Conservation (phyloP, 1,140 invertebrate species). For the Metaphire vulgaris region DNA sequence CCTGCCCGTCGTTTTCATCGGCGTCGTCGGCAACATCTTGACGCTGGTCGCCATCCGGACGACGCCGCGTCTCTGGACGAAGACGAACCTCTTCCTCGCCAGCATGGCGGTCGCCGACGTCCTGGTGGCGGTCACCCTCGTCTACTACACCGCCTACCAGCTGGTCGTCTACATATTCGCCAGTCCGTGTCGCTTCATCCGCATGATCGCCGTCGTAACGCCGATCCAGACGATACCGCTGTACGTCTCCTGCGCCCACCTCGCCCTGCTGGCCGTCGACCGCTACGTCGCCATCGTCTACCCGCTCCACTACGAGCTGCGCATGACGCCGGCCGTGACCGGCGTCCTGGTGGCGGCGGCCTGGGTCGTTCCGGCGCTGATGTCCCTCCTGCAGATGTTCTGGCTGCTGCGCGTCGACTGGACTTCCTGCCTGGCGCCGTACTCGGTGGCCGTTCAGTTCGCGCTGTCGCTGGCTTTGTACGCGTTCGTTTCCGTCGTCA, state of each 20-base stretch:
- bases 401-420: not conserved
- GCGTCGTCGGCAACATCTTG: not conserved
- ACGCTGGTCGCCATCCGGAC: not conserved
- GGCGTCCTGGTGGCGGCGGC: conserved; percentile 29
- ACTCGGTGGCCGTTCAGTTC: not conserved
- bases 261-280: conserved; percentile 33
- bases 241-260: conserved; percentile 33
- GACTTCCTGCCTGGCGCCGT: not conserved
- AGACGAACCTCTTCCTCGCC: not conserved
- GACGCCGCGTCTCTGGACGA: not conserved
- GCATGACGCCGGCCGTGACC: conserved; percentile 15
- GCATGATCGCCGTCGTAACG: not conserved
- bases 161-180: not conserved
- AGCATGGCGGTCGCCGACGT: not conserved
- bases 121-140: not conserved
- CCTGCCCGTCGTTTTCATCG: not conserved
- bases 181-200: not conserved
- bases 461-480: not conserved
- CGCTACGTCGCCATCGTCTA: conserved; percentile 33
- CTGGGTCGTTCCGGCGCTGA: conserved; percentile 29
- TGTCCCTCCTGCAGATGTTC: conserved; percentile 6
- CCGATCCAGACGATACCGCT: not conserved
- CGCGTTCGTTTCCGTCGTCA: not conserved
- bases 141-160: not conserved
- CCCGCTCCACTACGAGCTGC: conserved; percentile 29